Percentiles rank a stretch among this genome's conserved stretches.
These are phyloP conservation scores for Saccostrea glomerata DNA, from an alignment of 1,140 invertebrate species.

Conservation along the genomic window DNA sequence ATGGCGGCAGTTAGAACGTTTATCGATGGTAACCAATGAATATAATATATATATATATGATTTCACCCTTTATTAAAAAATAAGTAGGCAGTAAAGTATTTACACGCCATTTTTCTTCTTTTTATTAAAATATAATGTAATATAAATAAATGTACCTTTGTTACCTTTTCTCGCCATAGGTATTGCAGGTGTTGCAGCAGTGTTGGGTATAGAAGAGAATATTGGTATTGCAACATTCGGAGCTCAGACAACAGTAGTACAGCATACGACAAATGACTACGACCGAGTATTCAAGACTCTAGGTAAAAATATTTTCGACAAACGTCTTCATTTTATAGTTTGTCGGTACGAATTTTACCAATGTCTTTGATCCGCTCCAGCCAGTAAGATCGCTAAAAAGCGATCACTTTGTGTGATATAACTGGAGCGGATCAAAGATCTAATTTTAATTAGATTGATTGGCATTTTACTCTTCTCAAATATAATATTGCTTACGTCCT, in stretches of 20 bases:
- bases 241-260: conserved; percentile 16
- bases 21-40: conserved; percentile 36
- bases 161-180: not conserved
- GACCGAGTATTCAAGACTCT: not conserved
- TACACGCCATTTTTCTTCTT: too few relatives aligned
- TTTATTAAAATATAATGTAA: too few relatives aligned
- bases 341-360: too few relatives aligned
- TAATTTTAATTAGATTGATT: too few relatives aligned
- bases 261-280: conserved; percentile 36
- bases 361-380: too few relatives aligned
- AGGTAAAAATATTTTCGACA: not conserved
- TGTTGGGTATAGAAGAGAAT: conserved; percentile 5
- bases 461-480: not conserved
- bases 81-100: too few relatives aligned
- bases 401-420: too few relatives aligned
- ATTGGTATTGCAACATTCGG: conserved; percentile 35
- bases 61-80: too few relatives aligned
- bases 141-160: not conserved
- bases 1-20: conserved; percentile 25
- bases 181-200: not conserved
- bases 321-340: too few relatives aligned
- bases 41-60: too few relatives aligned
- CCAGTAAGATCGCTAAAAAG: too few relatives aligned
- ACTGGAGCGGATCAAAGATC: too few relatives aligned
- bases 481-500: not conserved